A percentile compares a stretch with the other conserved stretches of the same genome.
phyloP scores from a whole-genome alignment of 2,797 vertebrate species.

The Hemitrygon akajei region DNA sequence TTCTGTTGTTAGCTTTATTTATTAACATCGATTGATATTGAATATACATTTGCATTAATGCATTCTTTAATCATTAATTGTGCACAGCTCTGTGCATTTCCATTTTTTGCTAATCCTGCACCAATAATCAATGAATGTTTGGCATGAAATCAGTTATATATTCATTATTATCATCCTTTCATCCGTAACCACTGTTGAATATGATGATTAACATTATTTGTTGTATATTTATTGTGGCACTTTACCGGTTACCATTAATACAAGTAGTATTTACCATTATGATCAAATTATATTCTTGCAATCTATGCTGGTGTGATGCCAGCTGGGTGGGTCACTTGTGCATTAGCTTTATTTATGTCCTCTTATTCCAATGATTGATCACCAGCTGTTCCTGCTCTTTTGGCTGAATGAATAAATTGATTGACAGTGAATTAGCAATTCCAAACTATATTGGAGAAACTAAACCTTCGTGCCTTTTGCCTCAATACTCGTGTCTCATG shows the following conservation, averaged over 20 bases:
- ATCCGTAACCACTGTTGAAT: not conserved
- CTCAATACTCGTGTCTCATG: not conserved
- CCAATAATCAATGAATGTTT: not conserved
- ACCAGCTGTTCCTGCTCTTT: conserved; percentile 1
- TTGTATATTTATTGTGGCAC: not conserved
- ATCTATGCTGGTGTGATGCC: not conserved
- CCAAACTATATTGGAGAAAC: conserved; percentile 9
- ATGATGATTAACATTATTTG: not conserved
- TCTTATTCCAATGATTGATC: not conserved
- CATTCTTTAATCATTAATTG: no score
- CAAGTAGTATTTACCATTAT: not conserved
- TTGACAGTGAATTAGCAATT: conserved; percentile 17
- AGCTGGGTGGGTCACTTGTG: not conserved
- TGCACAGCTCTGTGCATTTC: no score
- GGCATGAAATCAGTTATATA: no score
- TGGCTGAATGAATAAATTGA: not conserved
- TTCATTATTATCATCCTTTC: not conserved
- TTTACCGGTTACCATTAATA: not conserved
- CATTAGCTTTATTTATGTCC: conserved; percentile 12
- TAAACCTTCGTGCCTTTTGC: not conserved
- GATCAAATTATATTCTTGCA: not conserved
- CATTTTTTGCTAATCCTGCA: not conserved
- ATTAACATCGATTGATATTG: not conserved
- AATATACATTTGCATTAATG: not conserved
- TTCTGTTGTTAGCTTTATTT: not conserved